Evolutionary conservation across 2,113 vertebrate species (phyloP).

Genomic region (Tylochromis polylepis): DNA sequence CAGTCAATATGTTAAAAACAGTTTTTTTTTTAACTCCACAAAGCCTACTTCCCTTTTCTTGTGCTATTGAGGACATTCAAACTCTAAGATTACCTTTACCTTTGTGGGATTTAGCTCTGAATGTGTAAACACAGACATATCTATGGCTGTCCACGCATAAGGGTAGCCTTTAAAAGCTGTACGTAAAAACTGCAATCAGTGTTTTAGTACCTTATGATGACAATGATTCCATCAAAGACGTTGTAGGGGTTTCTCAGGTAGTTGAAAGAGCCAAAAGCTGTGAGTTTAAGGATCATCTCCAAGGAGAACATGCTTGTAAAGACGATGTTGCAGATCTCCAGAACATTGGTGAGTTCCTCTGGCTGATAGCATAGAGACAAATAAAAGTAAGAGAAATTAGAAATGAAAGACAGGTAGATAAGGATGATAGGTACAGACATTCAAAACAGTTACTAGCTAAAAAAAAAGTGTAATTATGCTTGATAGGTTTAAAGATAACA

Average conservation of each 20-base stretch:
- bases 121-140: too few species aligned
- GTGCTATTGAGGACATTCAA: not conserved
- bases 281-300: conserved; percentile 96
- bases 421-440: not conserved
- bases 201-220: conserved; percentile 85
- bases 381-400: not conserved
- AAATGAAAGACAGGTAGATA: not conserved
- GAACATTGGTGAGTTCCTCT: conserved; percentile 91
- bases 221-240: conserved; percentile 93
- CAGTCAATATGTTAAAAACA: not conserved
- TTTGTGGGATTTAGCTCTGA: not conserved
- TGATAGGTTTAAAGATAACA: not conserved
- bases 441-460: not conserved
- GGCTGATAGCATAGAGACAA: conserved; percentile 70
- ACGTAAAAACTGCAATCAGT: not conserved
- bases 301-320: conserved; percentile 98
- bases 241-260: conserved; percentile 96
- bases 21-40: not conserved
- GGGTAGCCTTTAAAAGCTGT: not conserved
- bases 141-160: not conserved
- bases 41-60: accelerated
- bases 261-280: conserved; percentile 89
- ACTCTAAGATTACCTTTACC: not conserved
- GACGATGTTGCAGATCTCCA: conserved; percentile 98
- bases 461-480: not conserved